phyloP scores from a whole-genome alignment of 2,797 vertebrate species.

The Agapornis canus region DNA sequence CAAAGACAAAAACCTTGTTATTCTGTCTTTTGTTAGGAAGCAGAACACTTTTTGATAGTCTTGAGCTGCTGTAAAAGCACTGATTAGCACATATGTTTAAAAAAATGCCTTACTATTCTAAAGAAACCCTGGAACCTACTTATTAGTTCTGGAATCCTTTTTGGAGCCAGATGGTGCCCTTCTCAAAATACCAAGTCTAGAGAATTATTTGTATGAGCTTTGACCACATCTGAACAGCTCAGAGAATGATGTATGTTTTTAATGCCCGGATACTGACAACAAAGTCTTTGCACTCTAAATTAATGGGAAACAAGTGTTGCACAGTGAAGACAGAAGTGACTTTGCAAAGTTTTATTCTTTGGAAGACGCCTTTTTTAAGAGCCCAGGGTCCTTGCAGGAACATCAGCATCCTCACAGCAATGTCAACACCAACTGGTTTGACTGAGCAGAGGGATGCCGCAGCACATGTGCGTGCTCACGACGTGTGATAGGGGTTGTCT shows the following conservation, averaged over 20 bases:
- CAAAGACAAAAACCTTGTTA: neutral
- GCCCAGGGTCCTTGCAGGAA: neutral
- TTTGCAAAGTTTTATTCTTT: conserved; percentile 31
- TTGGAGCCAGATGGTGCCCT: conserved; percentile 50
- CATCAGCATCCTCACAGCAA: neutral
- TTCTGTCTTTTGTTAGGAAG: neutral
- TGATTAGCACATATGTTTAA: neutral
- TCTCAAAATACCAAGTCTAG: conserved; percentile 28
- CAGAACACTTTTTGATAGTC: neutral
- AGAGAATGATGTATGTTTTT: conserved; percentile 46
- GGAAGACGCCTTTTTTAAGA: neutral
- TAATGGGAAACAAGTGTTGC: conserved; percentile 34
- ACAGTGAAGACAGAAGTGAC: conserved; percentile 44
- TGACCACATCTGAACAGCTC: conserved; percentile 41
- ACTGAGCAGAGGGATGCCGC: neutral
- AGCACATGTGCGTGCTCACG: accelerated
- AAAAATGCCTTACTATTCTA: neutral
- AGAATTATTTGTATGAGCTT: conserved; percentile 55
- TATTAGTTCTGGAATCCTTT: neutral
- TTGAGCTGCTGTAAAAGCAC: neutral
- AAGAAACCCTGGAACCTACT: conserved; percentile 22
- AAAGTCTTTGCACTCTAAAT: conserved; percentile 44
- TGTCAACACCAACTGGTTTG: neutral
- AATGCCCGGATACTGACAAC: conserved; percentile 44
- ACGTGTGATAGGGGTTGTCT: accelerated